These are phyloP conservation scores for Chaetodon trifasciatus DNA, from an alignment of 2,797 vertebrate genomes.

Conservation along the genomic window DNA sequence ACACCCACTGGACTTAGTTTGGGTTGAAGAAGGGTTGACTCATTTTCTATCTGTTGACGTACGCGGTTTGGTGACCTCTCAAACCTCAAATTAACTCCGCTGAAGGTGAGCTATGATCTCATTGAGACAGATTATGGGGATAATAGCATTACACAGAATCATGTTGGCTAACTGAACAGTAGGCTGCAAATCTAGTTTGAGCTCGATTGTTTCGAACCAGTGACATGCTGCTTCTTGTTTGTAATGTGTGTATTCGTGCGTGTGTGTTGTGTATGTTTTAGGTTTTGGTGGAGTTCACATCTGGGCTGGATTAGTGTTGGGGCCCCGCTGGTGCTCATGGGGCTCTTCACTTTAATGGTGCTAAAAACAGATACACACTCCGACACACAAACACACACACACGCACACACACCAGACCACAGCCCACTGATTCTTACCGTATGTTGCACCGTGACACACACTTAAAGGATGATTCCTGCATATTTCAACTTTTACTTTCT, in stretches of 20 bases:
- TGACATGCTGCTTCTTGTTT: conserved; percentile 59
- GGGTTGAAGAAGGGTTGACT: neutral
- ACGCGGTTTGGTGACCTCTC: conserved; percentile 41
- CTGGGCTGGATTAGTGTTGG: conserved; percentile 78
- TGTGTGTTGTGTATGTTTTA: conserved; percentile 41
- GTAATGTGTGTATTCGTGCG: conserved; percentile 23
- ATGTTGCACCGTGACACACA: conserved; percentile 53
- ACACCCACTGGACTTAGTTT: conserved; percentile 18
- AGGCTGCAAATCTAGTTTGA: conserved; percentile 52
- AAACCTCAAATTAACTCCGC: conserved; percentile 48
- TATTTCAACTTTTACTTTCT: conserved; percentile 38
- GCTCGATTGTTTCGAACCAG: conserved; percentile 46
- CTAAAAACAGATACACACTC: conserved; percentile 76
- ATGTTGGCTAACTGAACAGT: conserved; percentile 54
- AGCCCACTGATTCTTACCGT: conserved; percentile 51
- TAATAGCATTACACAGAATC: conserved; percentile 68
- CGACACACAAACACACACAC: conserved; percentile 27
- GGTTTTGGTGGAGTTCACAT: conserved; percentile 76
- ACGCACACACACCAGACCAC: conserved; percentile 32
- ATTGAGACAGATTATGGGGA: conserved; percentile 50
- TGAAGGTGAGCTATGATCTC: conserved; percentile 69
- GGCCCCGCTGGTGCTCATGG: conserved; percentile 73
- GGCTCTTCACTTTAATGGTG: conserved; percentile 69
- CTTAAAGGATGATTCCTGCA: conserved; percentile 46
- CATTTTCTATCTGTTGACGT: conserved; percentile 47